These are phyloP conservation scores for Phaonia tiefii DNA, from an alignment of 2,888 invertebrate genomes.

Conservation along the genomic window DNA sequence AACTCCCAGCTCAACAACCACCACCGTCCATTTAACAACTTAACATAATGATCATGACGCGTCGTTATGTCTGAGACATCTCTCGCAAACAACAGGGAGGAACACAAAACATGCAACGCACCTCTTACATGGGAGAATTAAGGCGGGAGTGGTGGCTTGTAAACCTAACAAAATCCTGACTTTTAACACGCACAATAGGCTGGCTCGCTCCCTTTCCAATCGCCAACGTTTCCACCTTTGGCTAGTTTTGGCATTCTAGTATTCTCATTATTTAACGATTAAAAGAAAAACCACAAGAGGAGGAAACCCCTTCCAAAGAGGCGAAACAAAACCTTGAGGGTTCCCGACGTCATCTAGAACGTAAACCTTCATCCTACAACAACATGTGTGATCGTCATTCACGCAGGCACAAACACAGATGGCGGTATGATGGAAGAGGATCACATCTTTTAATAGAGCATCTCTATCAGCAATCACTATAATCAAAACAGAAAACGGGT, in stretches of 20 bases:
- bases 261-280: conserved; percentile 61
- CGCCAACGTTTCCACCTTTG: neutral
- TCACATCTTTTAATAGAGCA: conserved; percentile 52
- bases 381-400: conserved; percentile 7
- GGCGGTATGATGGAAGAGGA: conserved; percentile 44
- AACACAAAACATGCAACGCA: conserved; percentile 49
- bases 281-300: conserved; percentile 8
- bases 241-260: neutral
- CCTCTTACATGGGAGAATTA: conserved; percentile 17
- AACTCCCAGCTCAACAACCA: neutral
- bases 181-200: conserved; percentile 35
- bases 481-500: neutral
- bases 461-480: conserved; percentile 49
- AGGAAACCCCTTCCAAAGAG: neutral
- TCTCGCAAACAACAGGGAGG: conserved; percentile 41
- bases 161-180: conserved; percentile 52
- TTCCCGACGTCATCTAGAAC: no score
- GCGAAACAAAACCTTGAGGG: conserved; percentile 19
- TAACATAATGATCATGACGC: conserved; percentile 69
- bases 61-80: conserved; percentile 69
- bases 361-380: neutral
- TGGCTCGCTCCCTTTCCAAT: neutral
- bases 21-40: conserved; percentile 59
- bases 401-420: neutral
- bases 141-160: no score